Base-by-base conservation (phyloP, 2,113 vertebrate genomes). In the Chionodraco myersi region DNA sequence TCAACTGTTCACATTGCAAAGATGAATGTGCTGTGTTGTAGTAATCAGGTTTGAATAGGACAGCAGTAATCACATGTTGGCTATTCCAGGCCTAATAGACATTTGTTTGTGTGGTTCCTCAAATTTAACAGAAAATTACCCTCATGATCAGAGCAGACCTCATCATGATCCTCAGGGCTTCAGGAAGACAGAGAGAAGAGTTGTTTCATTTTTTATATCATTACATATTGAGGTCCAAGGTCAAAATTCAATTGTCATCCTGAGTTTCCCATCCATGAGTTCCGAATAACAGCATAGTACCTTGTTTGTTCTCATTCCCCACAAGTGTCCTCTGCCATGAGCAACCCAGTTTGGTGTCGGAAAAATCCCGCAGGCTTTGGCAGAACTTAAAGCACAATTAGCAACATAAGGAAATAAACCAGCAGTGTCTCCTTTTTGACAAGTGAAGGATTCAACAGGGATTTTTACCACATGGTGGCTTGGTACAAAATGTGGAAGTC, bases 331-430 rank as follows among this genome's bases (percentile, higher is more conserved):
- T 58, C 30, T 64, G 23, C 58, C 81, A 80, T 49, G 70, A 78
- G 64, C 54, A 49, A 18, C 23, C 44, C 45, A 26, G 8, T 67
- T 64, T 45, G 66, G 11, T n/a, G 56, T 66, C 74, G 88, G 80
- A 86, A 89, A 85, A 90, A 80, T 74, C 80, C 70, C 70, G 72
- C 58, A 71, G 72, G 56, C 63, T 72, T 80, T 79, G 76, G 83
- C 85, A 64, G 79, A 74, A 51, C 64, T 76, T 66, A 85, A 81
- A 89, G n/a, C 58, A 41, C 87, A 88, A 70, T 88, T 85, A 83
- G 34, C 41, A 70, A 23, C 71, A 52, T 68, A 77, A 85, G 88
- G 72, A 88, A 86, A 89, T 73, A 86, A 92, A 89, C 74, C 79
- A 86, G 83, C 12, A 18, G 62, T 58, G 79, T 68, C 59, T 83